Base-by-base conservation (phyloP, 2,888 invertebrate genomes). In the Penaeus monodon region DNA sequence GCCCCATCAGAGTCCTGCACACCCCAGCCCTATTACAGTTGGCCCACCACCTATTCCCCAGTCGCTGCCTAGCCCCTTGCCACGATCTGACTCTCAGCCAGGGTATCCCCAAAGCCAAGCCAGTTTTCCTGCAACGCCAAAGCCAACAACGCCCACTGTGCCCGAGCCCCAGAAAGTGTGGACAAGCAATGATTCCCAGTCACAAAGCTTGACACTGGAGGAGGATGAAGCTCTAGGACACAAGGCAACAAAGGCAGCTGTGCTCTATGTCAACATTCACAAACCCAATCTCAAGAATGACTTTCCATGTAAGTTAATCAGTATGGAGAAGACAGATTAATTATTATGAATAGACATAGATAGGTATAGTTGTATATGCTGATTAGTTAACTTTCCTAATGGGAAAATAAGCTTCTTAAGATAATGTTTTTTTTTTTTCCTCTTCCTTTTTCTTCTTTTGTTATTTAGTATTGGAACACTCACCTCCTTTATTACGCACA, bases 171-270 rank as follows among this genome's bases (percentile, higher is more conserved):
- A 84, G 80, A 88, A 80, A 64, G 38, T 84, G 14, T 88, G 88
- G 88, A 63, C 88, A 14, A 82, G 68, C 65, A 86, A 77, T 81
- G 88, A 88, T 57, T 84, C 84, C 27, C 88, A 86, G 78, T 88
- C 88, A n/a, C 88, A 88, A 74, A 88, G 88, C 68, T 85, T 90
- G 44, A 90, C 73, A 20, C 64, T 90, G 66, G 90, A 90, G 78
- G 90, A 90, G 76, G 89, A 89, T 74, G 90, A 88, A 68, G 84
- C 88, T 27, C 86, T 90, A 22, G 89, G 90, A 14, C 84, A 81
- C 27, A 87, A 90, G 68, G 90, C 90, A 27, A 90, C 90, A 70
- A 90, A 90, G 74, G 90, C 90, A 66, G 88, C 88, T 65, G 90
- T 90, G 7, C 80, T 90, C 22, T 90, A 90, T 82, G 87, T 87